Evolutionary conservation across 2,797 vertebrate species (phyloP), one percentile per base, ranked within the genome.

Genomic region (Labroides dimidiatus): DNA sequence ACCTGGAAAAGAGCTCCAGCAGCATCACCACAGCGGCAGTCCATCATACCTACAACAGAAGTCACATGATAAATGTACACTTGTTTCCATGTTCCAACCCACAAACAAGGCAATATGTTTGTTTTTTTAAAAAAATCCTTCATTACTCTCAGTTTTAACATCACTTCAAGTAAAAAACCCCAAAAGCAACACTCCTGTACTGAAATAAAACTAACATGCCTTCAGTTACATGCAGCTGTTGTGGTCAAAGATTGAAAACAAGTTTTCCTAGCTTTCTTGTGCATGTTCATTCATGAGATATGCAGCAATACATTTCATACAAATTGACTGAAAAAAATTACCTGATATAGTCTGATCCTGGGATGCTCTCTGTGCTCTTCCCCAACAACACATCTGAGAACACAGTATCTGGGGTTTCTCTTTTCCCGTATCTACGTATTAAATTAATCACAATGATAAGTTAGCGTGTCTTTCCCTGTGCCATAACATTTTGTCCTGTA

Each of bases 361-460:
- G 96, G 82, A 95, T 84, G 45, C 92, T 96, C 89, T 96, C 96
- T 88, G 93, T 89, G 89, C 90, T 96, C 87, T 98, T 95, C 84
- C 89, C 95, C 93, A 95, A 70, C 82, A 96, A 84, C 73, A 96
- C 80, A 78, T 97, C 96, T 84, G 95, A 95, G 86, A 96, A 94
- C 86, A 95, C 66, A 48, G 93, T 91, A 57, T 96, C 95, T n/a
- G 96, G 96, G 73, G 70, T 93, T 53, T 95, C 96, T 90, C 97
- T 94, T 89, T 97, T 99, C 45, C 97, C 97, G 74, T 98, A 99
- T 84, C 97, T 98, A 77, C 54, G 44, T 16, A 80, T 16, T 10
- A 56, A 70, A 77, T 77, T 11, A 58, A 21, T 60, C 7, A 24
- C 13, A 33, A 43, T 6, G 69, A 47, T 10, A 39, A 7, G 27